Evolutionary conservation across 2,888 invertebrate species (phyloP).

Genomic region (Marronus borbonicus): DNA sequence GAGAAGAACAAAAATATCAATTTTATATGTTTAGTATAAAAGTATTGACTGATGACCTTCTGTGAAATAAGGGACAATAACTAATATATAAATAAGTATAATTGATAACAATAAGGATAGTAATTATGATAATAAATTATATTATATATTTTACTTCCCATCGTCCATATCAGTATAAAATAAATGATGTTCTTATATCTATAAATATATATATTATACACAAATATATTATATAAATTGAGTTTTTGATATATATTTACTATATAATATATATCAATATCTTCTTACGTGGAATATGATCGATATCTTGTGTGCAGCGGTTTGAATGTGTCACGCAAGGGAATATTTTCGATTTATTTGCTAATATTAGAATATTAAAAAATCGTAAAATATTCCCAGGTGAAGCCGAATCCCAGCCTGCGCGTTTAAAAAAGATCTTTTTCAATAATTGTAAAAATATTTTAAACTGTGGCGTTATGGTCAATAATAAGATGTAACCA

Average conservation of each 20-base stretch:
- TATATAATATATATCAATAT: constrained; percentile 10
- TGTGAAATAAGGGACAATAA: constrained; percentile 55
- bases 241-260: constrained; percentile 20
- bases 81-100: neutral
- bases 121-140: constrained; percentile 3
- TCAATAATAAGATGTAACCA: constrained; percentile 53
- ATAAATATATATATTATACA: constrained; percentile 30
- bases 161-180: constrained; percentile 56
- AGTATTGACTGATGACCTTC: constrained; percentile 54
- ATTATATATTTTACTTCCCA: constrained; percentile 56
- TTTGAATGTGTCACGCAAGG: neutral
- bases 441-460: constrained; percentile 44
- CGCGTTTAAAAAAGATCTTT: neutral
- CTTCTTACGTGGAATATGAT: neutral
- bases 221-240: neutral
- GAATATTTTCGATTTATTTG: too few species aligned
- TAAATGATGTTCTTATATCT: constrained; percentile 42
- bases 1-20: constrained; percentile 52
- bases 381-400: too few species aligned
- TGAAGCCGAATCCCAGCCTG: too few species aligned
- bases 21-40: constrained; percentile 52
- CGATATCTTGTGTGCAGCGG: neutral
- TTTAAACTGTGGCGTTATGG: constrained; percentile 47
- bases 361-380: too few species aligned
- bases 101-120: neutral